Conservation (phyloP, 2,888 invertebrate species). For the Trichopria drosophilae region DNA sequence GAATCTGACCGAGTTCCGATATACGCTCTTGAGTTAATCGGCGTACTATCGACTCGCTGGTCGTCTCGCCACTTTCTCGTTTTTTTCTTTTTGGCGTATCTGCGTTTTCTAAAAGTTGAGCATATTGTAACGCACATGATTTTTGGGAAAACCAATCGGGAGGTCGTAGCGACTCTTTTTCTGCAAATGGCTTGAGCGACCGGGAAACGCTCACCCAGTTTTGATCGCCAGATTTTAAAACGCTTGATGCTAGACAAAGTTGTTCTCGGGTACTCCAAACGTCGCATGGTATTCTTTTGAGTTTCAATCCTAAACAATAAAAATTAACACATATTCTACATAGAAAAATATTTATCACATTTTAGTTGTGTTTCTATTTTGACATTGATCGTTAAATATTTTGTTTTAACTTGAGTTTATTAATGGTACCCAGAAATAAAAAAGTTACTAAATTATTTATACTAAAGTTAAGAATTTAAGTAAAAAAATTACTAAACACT, state of each 20-base stretch:
- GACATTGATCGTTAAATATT: too few species aligned
- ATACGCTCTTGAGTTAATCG: conserved; percentile 77
- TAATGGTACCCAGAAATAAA: too few species aligned
- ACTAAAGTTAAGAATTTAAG: too few species aligned
- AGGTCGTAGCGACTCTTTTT: conserved; percentile 68
- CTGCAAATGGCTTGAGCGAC: conserved; percentile 75
- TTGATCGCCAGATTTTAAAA: conserved; percentile 82
- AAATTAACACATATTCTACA: too few species aligned
- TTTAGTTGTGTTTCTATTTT: too few species aligned
- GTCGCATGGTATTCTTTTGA: conserved; percentile 77
- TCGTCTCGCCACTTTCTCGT: conserved; percentile 71
- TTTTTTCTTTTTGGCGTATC: conserved; percentile 87
- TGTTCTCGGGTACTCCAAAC: conserved; percentile 86
- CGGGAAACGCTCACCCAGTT: conserved; percentile 90
- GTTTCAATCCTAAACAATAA: conserved; percentile 51
- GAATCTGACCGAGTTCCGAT: conserved; percentile 72
- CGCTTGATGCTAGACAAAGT: conserved; percentile 82
- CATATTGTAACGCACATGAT: conserved; percentile 88
- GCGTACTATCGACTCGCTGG: conserved; percentile 77
- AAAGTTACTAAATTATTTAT: too few species aligned
- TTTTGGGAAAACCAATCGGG: conserved; percentile 89
- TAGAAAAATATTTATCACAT: too few species aligned
- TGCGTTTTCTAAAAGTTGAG: conserved; percentile 76
- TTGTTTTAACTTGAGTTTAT: too few species aligned
- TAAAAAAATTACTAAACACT: too few species aligned